Evolutionary conservation across 2,113 vertebrate species (phyloP).

Genomic region (Sceloporus tristichus): DNA sequence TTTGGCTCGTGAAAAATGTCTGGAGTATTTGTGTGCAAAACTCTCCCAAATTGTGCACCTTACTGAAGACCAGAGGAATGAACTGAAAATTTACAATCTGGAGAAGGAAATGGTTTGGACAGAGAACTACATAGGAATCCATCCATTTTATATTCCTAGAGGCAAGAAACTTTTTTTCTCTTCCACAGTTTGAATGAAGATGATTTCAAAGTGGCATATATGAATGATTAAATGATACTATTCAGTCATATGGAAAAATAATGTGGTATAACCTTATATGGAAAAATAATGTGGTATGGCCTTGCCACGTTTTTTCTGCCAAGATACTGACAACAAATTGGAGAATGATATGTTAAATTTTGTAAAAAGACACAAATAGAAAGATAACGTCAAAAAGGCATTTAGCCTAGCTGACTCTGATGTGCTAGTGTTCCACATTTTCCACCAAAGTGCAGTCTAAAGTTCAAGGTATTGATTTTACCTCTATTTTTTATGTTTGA

Average conservation of each 20-base stretch:
- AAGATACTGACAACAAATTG: not conserved
- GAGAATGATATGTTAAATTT: too few relatives aligned
- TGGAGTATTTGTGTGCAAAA: slow-evolving; percentile 84
- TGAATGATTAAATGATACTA: not conserved
- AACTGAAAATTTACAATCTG: slow-evolving; percentile 88
- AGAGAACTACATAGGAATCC: slow-evolving; percentile 89
- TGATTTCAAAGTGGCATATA: not conserved
- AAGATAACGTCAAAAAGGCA: not conserved
- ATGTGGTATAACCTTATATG: too few relatives aligned
- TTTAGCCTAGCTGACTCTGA: not conserved
- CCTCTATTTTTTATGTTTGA: not conserved
- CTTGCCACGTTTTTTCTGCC: too few relatives aligned
- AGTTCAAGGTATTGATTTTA: too few relatives aligned
- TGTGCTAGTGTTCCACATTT: not conserved
- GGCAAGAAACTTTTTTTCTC: slow-evolving; percentile 76
- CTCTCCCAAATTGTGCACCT: slow-evolving; percentile 81
- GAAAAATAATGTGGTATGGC: not conserved
- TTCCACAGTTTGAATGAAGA: not conserved
- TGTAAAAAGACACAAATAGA: not conserved
- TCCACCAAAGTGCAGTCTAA: not conserved
- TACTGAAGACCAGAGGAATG: slow-evolving; percentile 82
- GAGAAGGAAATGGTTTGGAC: slow-evolving; percentile 84
- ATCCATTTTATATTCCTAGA: slow-evolving; percentile 93
- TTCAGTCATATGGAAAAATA: not conserved
- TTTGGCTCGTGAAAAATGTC: slow-evolving; percentile 84